A percentile compares a stretch with the other conserved stretches of the same genome.
Evolutionary conservation across 2,797 vertebrate genomes (phyloP).

Genomic region (Dallia pectoralis): DNA sequence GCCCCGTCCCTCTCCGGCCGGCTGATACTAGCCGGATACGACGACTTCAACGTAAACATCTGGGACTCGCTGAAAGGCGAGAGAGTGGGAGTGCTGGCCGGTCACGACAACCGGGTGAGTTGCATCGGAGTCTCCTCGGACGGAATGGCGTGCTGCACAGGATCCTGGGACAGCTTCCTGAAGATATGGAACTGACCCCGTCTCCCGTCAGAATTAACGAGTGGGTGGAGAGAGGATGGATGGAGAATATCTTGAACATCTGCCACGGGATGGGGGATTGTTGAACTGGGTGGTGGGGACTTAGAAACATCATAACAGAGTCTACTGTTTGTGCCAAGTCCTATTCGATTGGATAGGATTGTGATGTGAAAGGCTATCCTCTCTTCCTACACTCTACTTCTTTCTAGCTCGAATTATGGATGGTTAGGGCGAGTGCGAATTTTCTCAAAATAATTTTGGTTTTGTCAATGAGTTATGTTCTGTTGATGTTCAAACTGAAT

Average conservation of each 20-base stretch:
- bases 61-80: conserved; percentile 86
- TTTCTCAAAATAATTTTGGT: conserved; percentile 38
- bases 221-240: neutral
- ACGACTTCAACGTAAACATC: conserved; percentile 98
- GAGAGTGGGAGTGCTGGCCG: conserved; percentile 84
- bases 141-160: conserved; percentile 93
- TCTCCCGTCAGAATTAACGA: conserved; percentile 6
- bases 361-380: conserved; percentile 50
- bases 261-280: conserved; percentile 40
- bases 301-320: conserved; percentile 46
- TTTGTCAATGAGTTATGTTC: conserved; percentile 7
- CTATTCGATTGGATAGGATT: conserved; percentile 52
- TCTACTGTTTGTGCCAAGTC: conserved; percentile 66
- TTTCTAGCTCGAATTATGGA: conserved; percentile 50
- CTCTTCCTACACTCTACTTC: conserved; percentile 44
- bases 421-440: conserved; percentile 27
- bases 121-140: conserved; percentile 90
- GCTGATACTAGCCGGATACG: conserved; percentile 90
- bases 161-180: conserved; percentile 98
- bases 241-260: neutral
- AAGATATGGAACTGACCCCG: conserved; percentile 91
- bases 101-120: conserved; percentile 97
- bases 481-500: conserved; percentile 40
- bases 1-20: conserved; percentile 78
- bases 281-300: conserved; percentile 21